Evolutionary conservation across 2,797 vertebrate species (phyloP), one percentile per base, ranked within the genome.

Genomic region (Schizopygopsis pylzovi): DNA sequence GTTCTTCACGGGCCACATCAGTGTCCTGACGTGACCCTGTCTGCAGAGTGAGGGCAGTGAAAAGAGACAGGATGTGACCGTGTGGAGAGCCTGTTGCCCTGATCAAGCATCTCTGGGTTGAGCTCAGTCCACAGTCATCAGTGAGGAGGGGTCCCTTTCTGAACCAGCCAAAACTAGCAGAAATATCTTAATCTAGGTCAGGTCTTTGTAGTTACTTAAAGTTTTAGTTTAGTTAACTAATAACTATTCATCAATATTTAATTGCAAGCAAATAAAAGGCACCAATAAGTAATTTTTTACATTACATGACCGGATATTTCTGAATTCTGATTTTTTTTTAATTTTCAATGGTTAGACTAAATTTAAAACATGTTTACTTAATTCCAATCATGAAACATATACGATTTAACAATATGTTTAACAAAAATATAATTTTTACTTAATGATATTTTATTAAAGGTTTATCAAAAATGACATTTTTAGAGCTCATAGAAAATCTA

Each of bases 1-100:
- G 47, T 41, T 81, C 56, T 45, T 6, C 15, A 28, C 1, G 16
- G 9, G 22, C 39, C 13, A 39, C 39, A 39, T 39, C 22, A 22
- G 12, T 3, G 18, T 59, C 15, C 49, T 72, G 49, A 59, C 1
- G 10, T 45, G 52, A 59, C 49, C 28, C 22, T 1, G 81, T 72
- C 49, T 82, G 49, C 13, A 72, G 80, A 82, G n/a, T 25, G 80
- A 82, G 37, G 37, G 8, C 47, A 82, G 80, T 9, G 49, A 11
- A 13, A 5, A 72, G 12, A 81, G 81, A 82, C 79, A 1, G 65
- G 45, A 70, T 82, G 3, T 61, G 33, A 6, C 2, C 52, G 16
- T 43, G 87, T 12, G 1, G 39, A 72, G 45, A 45, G 22, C 47
- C 13, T 68, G 16, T 12, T 56, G 41, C 39, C n/a, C 52, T 72